Evolutionary conservation across 2,797 vertebrate species (phyloP).

Genomic region (Tragelaphus oryx): DNA sequence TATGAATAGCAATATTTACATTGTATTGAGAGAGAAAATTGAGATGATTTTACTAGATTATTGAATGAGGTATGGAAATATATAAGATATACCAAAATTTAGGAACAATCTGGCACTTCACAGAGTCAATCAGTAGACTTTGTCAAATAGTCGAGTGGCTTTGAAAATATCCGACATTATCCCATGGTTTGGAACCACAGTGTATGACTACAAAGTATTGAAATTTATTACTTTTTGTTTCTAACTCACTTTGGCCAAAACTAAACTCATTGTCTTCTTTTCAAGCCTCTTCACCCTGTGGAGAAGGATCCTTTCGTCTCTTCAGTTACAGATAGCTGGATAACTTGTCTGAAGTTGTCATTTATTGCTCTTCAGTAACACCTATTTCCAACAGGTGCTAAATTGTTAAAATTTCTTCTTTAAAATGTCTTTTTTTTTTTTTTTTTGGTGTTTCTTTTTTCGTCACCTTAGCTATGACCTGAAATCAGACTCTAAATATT

Average conservation of each 20-base stretch:
- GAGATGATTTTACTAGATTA: not conserved
- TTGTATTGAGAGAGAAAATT: not conserved
- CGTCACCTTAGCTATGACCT: not conserved
- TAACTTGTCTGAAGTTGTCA: not conserved
- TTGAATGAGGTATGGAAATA: not conserved
- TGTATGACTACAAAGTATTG: not conserved
- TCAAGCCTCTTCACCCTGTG: not conserved
- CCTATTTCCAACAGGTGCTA: not conserved
- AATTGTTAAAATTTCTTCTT: not conserved
- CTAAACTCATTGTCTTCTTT: not conserved
- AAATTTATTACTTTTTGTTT: constrained; percentile 7
- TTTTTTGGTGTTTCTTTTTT: not conserved
- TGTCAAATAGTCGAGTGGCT: constrained; percentile 22
- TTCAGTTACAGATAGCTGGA: not conserved
- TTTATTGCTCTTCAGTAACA: not conserved
- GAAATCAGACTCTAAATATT: not conserved
- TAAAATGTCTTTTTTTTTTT: not conserved
- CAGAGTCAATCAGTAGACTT: not conserved
- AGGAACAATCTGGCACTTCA: not conserved
- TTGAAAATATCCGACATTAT: constrained; percentile 8
- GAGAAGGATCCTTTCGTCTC: not conserved
- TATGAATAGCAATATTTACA: not conserved
- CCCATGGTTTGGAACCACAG: not conserved
- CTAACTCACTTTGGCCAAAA: not conserved
- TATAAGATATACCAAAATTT: not conserved